phyloP scores from a whole-genome alignment of 2,888 invertebrate genomes.

The Apamea anceps region DNA sequence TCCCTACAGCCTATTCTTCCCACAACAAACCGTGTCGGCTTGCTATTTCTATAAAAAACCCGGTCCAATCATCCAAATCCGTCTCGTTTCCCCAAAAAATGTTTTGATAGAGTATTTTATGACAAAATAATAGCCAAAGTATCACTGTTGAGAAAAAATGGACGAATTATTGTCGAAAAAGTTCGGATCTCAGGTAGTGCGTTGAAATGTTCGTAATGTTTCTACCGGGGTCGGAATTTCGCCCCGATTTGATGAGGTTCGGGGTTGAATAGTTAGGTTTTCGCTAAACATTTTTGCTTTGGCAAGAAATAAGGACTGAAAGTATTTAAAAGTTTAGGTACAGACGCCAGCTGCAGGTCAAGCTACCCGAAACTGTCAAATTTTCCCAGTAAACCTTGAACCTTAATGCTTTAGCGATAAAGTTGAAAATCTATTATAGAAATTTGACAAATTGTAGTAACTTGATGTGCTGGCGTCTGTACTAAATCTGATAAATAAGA shows the following conservation, averaged over 20 bases:
- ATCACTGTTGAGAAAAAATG: constrained; percentile 68
- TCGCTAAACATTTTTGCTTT: background rate
- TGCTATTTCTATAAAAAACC: constrained; percentile 51
- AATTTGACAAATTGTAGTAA: too few relatives aligned
- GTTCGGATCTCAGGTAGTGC: constrained; percentile 64
- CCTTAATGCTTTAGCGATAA: too few relatives aligned
- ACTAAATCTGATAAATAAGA: background rate
- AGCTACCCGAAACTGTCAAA: too few relatives aligned
- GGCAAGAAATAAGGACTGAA: background rate
- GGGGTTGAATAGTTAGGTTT: background rate
- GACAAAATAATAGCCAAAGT: constrained; percentile 82
- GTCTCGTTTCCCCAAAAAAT: constrained; percentile 61
- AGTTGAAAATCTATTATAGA: too few relatives aligned
- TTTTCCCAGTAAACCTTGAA: too few relatives aligned
- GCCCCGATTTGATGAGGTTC: constrained; percentile 19
- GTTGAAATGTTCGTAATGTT: constrained; percentile 74
- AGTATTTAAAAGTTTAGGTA: background rate
- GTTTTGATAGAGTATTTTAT: constrained; percentile 84
- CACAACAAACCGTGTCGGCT: constrained; percentile 52
- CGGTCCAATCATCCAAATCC: constrained; percentile 59
- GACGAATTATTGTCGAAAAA: constrained; percentile 66
- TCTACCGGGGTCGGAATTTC: constrained; percentile 54
- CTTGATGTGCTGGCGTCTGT: too few relatives aligned
- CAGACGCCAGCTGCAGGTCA: too few relatives aligned
- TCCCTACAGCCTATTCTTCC: background rate